phyloP scores from a whole-genome alignment of 2,797 vertebrate genomes.

The Ctenochaetus hawaiiensis region DNA sequence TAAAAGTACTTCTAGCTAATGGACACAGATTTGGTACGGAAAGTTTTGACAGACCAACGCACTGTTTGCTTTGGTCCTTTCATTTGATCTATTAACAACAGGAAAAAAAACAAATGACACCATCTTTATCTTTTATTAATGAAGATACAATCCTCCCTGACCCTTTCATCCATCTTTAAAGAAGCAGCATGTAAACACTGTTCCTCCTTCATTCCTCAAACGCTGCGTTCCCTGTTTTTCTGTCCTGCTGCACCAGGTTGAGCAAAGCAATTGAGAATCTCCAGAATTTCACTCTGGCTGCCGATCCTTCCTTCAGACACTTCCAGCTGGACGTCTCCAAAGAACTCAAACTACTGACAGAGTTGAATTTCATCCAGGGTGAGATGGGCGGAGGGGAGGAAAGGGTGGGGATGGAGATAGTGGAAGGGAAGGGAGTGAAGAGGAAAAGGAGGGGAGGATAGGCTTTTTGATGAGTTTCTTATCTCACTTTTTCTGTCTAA shows the following conservation, averaged over 20 bases:
- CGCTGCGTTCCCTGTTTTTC: not conserved
- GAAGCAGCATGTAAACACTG: slow-evolving; percentile 18
- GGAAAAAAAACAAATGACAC: not conserved
- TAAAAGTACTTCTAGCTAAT: not conserved
- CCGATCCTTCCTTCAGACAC: slow-evolving; percentile 92
- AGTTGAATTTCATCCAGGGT: slow-evolving; percentile 94
- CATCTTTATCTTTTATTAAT: slow-evolving; percentile 20
- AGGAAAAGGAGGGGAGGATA: not conserved
- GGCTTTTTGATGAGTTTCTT: not conserved
- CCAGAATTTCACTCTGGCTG: slow-evolving; percentile 91
- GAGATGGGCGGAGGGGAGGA: slow-evolving; percentile 24
- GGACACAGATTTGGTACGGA: not conserved
- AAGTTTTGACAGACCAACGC: not conserved
- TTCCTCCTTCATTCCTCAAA: slow-evolving; percentile 8
- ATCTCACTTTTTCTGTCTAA: not conserved
- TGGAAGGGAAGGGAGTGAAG: slow-evolving; percentile 31
- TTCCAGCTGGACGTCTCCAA: slow-evolving; percentile 95
- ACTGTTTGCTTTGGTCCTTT: not conserved
- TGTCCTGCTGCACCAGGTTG: slow-evolving; percentile 81
- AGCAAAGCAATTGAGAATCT: slow-evolving; percentile 91
- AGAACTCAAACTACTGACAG: slow-evolving; percentile 93
- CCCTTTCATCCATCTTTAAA: slow-evolving; percentile 1
- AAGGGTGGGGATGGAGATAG: slow-evolving; percentile 39
- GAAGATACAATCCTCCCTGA: not conserved
- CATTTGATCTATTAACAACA: no score